A percentile compares a stretch with the other conserved stretches of the same genome.
Conservation (phyloP, 2,113 vertebrate species). For the Aspidoscelis tigris region DNA sequence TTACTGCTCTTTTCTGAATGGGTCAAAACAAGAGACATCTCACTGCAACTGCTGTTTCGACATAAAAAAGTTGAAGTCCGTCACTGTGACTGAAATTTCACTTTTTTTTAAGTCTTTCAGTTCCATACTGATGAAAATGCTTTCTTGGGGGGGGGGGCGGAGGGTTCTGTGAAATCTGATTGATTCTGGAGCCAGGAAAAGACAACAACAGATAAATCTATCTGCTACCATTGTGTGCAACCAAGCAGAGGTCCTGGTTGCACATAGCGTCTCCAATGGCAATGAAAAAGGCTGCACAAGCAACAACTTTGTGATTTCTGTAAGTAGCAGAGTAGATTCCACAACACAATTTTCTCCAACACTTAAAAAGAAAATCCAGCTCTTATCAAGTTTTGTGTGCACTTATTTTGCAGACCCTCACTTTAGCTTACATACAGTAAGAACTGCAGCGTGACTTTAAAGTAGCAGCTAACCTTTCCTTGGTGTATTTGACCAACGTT, state of each 20-base stretch:
- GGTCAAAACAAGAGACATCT: neutral
- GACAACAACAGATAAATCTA: too few species aligned
- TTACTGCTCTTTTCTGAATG: neutral
- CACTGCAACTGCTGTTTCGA: neutral
- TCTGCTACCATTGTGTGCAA: too few species aligned
- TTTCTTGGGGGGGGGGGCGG: neutral
- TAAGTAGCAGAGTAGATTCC: neutral
- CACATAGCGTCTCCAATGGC: neutral
- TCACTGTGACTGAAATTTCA: neutral
- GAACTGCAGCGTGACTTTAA: neutral
- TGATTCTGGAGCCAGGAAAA: neutral
- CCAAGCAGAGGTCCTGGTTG: neutral
- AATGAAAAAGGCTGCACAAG: neutral
- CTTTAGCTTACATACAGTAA: neutral
- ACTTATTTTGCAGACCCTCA: neutral
- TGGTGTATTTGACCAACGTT: neutral
- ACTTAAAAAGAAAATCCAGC: neutral
- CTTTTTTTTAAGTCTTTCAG: neutral
- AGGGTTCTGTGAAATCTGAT: neutral
- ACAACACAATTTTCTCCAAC: neutral
- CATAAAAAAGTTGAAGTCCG: neutral
- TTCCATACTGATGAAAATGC: neutral
- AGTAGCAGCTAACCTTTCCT: neutral
- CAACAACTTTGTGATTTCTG: neutral
- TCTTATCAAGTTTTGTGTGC: neutral